Base-by-base conservation (phyloP, 1,140 invertebrate species). In the Hermatobates lingyangjiaoensis region DNA sequence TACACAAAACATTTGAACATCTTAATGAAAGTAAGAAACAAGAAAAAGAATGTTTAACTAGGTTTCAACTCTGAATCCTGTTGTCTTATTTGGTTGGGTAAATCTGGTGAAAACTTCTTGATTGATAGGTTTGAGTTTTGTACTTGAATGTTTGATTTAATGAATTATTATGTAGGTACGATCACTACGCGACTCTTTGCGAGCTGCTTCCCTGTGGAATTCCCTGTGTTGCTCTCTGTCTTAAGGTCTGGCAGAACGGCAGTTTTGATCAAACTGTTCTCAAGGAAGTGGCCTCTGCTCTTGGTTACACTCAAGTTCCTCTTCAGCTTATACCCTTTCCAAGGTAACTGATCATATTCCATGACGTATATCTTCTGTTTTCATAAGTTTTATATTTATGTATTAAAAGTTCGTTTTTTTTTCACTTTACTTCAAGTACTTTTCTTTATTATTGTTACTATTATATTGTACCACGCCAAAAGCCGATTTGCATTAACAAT, bases 181-280 rank as follows among this genome's bases (percentile, higher is more conserved):
- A 93, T 65, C 93, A 98, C 64, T 88, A 90, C 70, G 87, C 88
- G 2, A 78, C 86, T 0, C 71, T 96, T 15, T 94, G 89, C 64
- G 94, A 98, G 68, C 66, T 95, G 4, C 65, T 98, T n/a, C 84
- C 86, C 1, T 73, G 76, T 0, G 76, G 80, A 2, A 66, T 97
- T 50, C 93, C 93, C 5, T 83, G 80, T 48, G 61, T 87, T 27
- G 73, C 69, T 2, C 60, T 72, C 7, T 80, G 77, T 60, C 58
- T 81, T 18, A 72, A 68, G 53, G 66, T 72, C 0, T 76, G 75
- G 70, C 60, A 68, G 0, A 63, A 67, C 39, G 52, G 56, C 45
- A 68, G 68, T 27, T 74, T 69, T 56, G 66, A 62, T 12, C 65
- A 66, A 44, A 63, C 71, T 50, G 61, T 67, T 3, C 63, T 71